These are phyloP conservation scores for Prosopocoilus inquinatus DNA, from an alignment of 2,888 invertebrate genomes.

Conservation along the genomic window DNA sequence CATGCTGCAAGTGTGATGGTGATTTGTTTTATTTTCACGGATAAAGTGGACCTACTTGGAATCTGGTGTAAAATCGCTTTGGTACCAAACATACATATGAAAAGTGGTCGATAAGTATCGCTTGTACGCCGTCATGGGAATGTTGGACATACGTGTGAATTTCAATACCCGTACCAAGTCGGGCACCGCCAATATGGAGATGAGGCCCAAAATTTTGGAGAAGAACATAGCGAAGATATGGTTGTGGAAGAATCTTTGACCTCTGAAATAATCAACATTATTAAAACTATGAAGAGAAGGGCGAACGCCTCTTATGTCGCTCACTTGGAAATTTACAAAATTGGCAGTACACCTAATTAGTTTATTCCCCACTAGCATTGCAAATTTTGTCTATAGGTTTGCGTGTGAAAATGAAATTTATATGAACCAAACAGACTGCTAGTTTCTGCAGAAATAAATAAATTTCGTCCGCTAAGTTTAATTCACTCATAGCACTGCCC, in stretches of 20 bases:
- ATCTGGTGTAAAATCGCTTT: slow-evolving; percentile 62
- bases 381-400: too few relatives aligned
- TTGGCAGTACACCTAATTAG: too few relatives aligned
- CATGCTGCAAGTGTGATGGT: slow-evolving; percentile 51
- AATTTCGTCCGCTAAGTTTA: too few relatives aligned
- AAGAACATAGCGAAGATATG: slow-evolving; percentile 69
- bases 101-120: slow-evolving; percentile 78
- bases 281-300: too few relatives aligned
- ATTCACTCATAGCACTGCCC: too few relatives aligned
- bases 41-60: slow-evolving; percentile 53
- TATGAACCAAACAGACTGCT: too few relatives aligned
- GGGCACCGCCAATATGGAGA: slow-evolving; percentile 72
- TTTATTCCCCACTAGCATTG: too few relatives aligned
- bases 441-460: too few relatives aligned
- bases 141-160: slow-evolving; percentile 69
- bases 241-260: slow-evolving; percentile 68
- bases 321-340: too few relatives aligned
- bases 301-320: too few relatives aligned
- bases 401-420: too few relatives aligned
- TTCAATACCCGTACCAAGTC: slow-evolving; percentile 70
- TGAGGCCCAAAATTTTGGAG: slow-evolving; percentile 73
- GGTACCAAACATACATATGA: slow-evolving; percentile 79
- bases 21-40: background rate
- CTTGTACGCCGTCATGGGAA: slow-evolving; percentile 64
- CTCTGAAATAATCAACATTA: slow-evolving; percentile 56